These are phyloP conservation scores for Chloropsis hardwickii DNA, from an alignment of 2,113 vertebrate species.

Conservation along the genomic window DNA sequence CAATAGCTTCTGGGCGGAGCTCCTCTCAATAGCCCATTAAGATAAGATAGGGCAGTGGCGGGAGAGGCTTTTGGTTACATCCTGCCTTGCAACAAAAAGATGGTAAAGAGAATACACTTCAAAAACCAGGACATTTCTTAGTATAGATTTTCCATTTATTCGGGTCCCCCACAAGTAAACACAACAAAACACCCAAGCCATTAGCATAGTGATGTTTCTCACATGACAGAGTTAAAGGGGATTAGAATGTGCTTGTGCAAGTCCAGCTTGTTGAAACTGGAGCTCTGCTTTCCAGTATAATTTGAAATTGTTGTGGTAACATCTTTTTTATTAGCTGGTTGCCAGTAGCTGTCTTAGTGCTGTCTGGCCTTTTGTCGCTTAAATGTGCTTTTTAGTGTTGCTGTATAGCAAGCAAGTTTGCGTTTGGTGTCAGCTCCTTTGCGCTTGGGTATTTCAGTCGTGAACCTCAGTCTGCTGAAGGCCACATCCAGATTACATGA, in stretches of 20 bases:
- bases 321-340: background rate
- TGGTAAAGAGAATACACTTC: too few relatives aligned
- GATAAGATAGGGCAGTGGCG: too few relatives aligned
- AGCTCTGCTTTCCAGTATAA: background rate
- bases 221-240: background rate
- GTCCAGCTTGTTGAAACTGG: background rate
- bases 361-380: background rate
- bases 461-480: background rate
- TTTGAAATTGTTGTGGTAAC: background rate
- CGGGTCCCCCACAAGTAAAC: background rate
- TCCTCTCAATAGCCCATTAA: too few relatives aligned
- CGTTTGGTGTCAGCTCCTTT: background rate
- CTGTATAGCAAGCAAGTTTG: background rate
- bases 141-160: background rate
- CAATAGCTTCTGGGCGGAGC: too few relatives aligned
- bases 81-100: too few relatives aligned
- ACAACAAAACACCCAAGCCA: background rate
- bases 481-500: background rate
- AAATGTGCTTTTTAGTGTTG: background rate
- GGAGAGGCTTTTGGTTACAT: too few relatives aligned
- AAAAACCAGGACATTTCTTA: too few relatives aligned
- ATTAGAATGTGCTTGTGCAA: background rate
- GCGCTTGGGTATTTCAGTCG: rapidly evolving
- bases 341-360: background rate
- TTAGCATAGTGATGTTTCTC: background rate